These are phyloP conservation scores for Brachylomia viminalis DNA, from an alignment of 2,888 invertebrate species.

Conservation along the genomic window DNA sequence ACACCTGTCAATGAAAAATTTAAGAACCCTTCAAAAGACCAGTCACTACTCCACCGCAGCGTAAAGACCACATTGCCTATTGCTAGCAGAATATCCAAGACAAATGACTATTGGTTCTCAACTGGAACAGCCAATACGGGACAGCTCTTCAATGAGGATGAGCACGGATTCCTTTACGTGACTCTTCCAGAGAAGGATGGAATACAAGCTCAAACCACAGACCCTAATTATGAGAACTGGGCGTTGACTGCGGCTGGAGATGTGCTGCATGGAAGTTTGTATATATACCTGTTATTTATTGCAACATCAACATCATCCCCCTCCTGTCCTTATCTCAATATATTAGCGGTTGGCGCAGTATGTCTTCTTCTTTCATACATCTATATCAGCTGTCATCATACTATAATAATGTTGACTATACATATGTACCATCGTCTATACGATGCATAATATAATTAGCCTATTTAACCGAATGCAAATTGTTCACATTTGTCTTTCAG, in stretches of 20 bases:
- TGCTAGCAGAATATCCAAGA: not conserved
- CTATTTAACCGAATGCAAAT: too few species aligned
- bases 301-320: not conserved
- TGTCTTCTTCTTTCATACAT: too few species aligned
- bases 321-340: too few species aligned
- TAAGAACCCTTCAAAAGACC: not conserved
- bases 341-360: too few species aligned
- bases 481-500: too few species aligned
- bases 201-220: not conserved
- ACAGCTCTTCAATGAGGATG: not conserved
- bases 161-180: not conserved
- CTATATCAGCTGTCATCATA: too few species aligned
- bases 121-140: not conserved
- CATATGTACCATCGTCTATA: too few species aligned
- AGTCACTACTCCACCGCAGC: not conserved
- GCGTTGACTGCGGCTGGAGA: not conserved
- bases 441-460: too few species aligned
- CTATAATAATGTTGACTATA: too few species aligned
- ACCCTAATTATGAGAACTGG: not conserved
- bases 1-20: not conserved
- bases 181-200: too few species aligned
- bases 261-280: constrained; percentile 24
- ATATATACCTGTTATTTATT: not conserved
- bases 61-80: too few species aligned
- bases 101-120: not conserved